Evolutionary conservation across 2,797 vertebrate species (phyloP), one percentile per base, ranked within the genome.

Genomic region (Bufotes viridis): DNA sequence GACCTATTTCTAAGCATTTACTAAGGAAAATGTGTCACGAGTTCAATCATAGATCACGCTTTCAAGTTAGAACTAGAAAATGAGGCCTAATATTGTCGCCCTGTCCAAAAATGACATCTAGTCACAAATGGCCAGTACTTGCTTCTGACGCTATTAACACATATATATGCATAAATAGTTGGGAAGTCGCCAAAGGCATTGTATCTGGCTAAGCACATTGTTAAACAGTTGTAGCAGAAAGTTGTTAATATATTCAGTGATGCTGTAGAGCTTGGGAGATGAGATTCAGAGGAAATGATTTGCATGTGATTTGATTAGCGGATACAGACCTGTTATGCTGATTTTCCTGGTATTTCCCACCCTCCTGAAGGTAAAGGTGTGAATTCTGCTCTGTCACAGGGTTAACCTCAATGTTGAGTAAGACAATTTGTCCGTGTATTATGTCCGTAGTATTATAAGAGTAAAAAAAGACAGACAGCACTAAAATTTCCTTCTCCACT

Each of bases 231-330:
- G 10, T 70, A 82, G 81, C 63, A 70, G 65, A 70, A 72, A 83
- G n/a, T 13, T 72, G 67, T 34, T 72, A 83, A 83, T 84, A 29
- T 84, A 84, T 74, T 84, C 82, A 60, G 82, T 7, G 55, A 60
- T 74, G 26, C 55, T n/a, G 74, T 74, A 74, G 53, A 51, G 55
- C 20, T 26, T 60, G 67, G 13, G 53, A 83, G 55, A 42, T 72
- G 18, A 72, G 55, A 22, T 26, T 84, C 57, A 29, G 69, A 74
- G 55, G 29, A 29, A 84, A 74, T 4, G 13, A 60, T 84, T 84
- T 74, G 69, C 82, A 84, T 84, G 69, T 15, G 13, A 60, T 84
- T 84, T 84, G 42, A 75, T 51, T 78, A 60, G 24, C 82, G 74
- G 55, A 72, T 84, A 42, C 53, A 60, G 69, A 60, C 20, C 26